Base-by-base conservation (phyloP, 2,797 vertebrate genomes). In the Hephaestus fuliginosus region DNA sequence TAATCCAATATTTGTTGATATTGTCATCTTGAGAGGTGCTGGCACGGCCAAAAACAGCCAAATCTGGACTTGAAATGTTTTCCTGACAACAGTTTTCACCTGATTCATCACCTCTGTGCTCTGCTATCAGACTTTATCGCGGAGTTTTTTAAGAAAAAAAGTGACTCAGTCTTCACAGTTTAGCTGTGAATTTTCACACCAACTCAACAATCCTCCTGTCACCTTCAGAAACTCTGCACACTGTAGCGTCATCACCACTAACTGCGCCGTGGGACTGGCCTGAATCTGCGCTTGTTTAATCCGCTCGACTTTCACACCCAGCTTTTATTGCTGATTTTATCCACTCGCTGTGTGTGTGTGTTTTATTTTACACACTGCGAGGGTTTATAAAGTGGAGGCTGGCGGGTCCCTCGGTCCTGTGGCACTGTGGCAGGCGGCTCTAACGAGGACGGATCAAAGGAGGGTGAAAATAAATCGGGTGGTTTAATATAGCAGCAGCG, bases 401-500 rank as follows among this genome's bases (percentile, higher is more conserved):
- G 88, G 83, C 79, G 33, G 85, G 79, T 55, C 86, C 83, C 39
- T 18, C 48, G 79, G 84, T 75, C 58, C 85, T 55, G 83, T 20
- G 83, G 85, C 88, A 57, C 86, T 49, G 88, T 18, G 76, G 86
- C 83, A 36, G 76, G 87, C 84, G 55, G 74, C 79, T 82, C 79
- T 86, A 87, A 91, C 85, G 11, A 84, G 79, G 71, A 85, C 57
- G 53, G 90, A 94, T 93, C 90, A 93, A 93, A 93, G 71, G 17
- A 62, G 41, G 63, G 80, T 51, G 5, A 89, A 93, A 93, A 93
- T 91, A 92, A 91, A 90, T 75, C 67, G 33, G 87, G 64, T 55
- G 76, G 86, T 93, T 94, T 93, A 92, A 90, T 93, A 91, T 92
- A 92, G 92, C 86, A 68, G 81, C 90, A 69, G 79, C 3, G 80